Evolutionary conservation across 2,888 invertebrate species (phyloP).

Genomic region (Drosophila tripunctata): DNA sequence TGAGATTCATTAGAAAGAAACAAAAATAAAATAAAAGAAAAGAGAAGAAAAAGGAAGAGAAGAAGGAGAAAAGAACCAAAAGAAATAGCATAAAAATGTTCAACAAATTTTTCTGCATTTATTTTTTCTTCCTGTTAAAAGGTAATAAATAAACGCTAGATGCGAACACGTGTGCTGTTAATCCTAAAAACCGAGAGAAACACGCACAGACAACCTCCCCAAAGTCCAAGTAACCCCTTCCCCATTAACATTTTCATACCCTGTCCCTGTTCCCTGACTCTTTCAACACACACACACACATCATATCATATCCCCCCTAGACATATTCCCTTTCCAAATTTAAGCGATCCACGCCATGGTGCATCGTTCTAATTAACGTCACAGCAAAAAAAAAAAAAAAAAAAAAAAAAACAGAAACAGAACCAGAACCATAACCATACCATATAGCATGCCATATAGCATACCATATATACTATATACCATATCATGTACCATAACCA

Average conservation of each 20-base stretch:
- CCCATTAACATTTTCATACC: neutral
- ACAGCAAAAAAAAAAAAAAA: conserved; percentile 29
- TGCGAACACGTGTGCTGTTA: conserved; percentile 77
- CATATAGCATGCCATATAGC: conserved; percentile 19
- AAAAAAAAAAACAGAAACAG: conserved; percentile 26
- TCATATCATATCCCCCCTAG: conserved; percentile 4
- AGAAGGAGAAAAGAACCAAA: too few relatives aligned
- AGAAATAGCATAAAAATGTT: conserved; percentile 29
- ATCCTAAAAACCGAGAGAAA: conserved; percentile 47
- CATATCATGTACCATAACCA: conserved; percentile 25
- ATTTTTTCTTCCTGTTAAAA: conserved; percentile 61
- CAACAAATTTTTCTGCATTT: conserved; percentile 26
- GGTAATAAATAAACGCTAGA: conserved; percentile 75
- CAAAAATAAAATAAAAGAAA: neutral
- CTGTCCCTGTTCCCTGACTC: neutral
- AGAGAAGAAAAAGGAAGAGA: neutral
- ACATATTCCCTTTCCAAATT: conserved; percentile 1
- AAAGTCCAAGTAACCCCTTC: conserved; percentile 10
- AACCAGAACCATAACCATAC: conserved; percentile 26
- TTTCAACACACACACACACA: neutral
- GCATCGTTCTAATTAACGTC: conserved; percentile 78
- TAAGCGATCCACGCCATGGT: conserved; percentile 61
- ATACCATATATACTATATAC: conserved; percentile 20
- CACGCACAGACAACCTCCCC: conserved; percentile 23
- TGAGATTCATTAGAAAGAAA: conserved; percentile 46